Base-by-base conservation (phyloP, 2,113 vertebrate species). In the Mastomys natalensis region DNA sequence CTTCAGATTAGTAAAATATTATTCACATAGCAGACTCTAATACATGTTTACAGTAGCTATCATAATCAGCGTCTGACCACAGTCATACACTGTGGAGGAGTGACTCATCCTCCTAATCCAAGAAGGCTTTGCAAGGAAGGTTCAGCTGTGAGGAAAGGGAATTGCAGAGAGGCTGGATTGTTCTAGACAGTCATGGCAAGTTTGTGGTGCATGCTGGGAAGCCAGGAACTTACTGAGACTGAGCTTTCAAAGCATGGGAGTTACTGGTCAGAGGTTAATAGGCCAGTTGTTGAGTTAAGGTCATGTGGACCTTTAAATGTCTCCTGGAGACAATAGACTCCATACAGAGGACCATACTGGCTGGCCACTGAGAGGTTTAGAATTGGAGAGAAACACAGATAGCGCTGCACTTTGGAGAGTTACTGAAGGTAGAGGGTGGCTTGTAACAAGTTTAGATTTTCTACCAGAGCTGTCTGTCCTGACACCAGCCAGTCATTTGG, bases 1-100 rank as follows among this genome's bases (percentile, higher is more conserved):
- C 45, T 80, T 48, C 16, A 48, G 90, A 51, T 60, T 31, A 51
- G 72, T 7, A 80, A 55, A 13, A 13, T 45, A 26, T 51, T 40
- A 26, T 31, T 80, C 26, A 29, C 12, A 12, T 13, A 34, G 53
- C 7, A 40, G 22, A 60, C 72, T n/a, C 12, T 7, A 10, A 43
- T 26, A 9, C 37, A 8, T 3, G 53, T 11, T 70, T 37, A 31
- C 58, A 74, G 7, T 37, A 37, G 51, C 29, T 45, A 7, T 17
- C 8, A 21, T 22, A n/a, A 16, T 0, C 3, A 5, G 2, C 1
- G 10, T 62, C 9, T 29, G 37, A 31, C 13, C 9, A 26, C 19
- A n/a, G 88, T 55, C 53, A 13, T 29, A 29, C 10, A 3, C 26
- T 64, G 10, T 64, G 62, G 84, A 66, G 89, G 73, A 66, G 16